Evolutionary conservation across 2,888 invertebrate species (phyloP).

Genomic region (Urechis unicinctus): DNA sequence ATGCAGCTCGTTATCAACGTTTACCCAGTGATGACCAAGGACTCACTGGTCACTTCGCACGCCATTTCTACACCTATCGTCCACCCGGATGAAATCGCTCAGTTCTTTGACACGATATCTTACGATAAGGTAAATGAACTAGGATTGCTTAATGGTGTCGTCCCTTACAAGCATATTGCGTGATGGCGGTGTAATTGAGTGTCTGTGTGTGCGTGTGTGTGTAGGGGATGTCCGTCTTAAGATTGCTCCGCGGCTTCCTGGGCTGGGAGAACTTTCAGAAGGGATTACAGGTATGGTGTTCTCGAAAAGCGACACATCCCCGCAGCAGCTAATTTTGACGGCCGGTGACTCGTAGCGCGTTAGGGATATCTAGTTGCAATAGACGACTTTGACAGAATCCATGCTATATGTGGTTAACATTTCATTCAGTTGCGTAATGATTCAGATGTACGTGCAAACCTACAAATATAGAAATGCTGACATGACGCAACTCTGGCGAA

Average conservation of each 20-base stretch:
- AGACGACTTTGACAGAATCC: too few relatives aligned
- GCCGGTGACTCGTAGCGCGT: too few relatives aligned
- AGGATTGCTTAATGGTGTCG: too few relatives aligned
- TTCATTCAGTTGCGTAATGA: conserved; percentile 3
- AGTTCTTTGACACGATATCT: conserved; percentile 44
- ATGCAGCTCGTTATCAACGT: conserved; percentile 37
- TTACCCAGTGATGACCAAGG: conserved; percentile 44
- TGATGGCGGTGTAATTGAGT: neutral
- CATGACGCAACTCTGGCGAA: conserved; percentile 42
- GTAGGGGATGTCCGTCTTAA: conserved; percentile 45
- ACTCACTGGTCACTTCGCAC: conserved; percentile 43
- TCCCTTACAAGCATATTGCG: too few relatives aligned
- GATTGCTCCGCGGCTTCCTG: conserved; percentile 43
- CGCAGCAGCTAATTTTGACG: too few relatives aligned
- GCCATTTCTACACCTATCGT: conserved; percentile 41
- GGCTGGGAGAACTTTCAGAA: conserved; percentile 39
- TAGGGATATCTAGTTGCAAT: too few relatives aligned
- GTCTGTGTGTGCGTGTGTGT: conserved; percentile 1
- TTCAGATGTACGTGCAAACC: conserved; percentile 36
- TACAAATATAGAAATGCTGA: conserved; percentile 45
- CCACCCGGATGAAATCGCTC: conserved; percentile 42
- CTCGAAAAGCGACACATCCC: too few relatives aligned
- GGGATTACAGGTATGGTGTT: conserved; percentile 32
- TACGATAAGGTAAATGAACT: conserved; percentile 41
- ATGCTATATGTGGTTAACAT: too few relatives aligned